phyloP scores from a whole-genome alignment of 2,888 invertebrate species.

The Agriopis marginaria region DNA sequence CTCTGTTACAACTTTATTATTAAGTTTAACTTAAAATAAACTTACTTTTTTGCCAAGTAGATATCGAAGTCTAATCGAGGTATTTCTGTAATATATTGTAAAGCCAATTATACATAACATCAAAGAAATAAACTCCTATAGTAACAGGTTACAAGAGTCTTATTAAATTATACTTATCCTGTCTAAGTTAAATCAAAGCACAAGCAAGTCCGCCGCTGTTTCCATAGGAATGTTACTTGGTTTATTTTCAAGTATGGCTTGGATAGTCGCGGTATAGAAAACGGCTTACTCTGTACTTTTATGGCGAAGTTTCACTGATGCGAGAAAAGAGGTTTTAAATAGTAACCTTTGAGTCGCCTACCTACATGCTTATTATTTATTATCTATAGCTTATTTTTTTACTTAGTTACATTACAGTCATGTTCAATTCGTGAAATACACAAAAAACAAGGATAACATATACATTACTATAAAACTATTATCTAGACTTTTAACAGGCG shows the following conservation, averaged over 20 bases:
- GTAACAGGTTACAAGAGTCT: not conserved
- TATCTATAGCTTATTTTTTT: no score
- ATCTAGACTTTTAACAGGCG: no score
- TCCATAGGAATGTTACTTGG: constrained; percentile 54
- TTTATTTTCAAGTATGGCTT: constrained; percentile 52
- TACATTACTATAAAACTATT: no score
- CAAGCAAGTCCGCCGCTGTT: constrained; percentile 40
- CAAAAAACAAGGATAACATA: no score
- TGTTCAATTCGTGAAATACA: no score
- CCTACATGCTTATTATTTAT: no score
- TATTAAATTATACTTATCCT: not conserved
- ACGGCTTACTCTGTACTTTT: constrained; percentile 36
- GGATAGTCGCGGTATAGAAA: constrained; percentile 47
- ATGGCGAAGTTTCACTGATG: constrained; percentile 48
- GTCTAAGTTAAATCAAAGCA: constrained; percentile 3
- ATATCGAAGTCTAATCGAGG: no score
- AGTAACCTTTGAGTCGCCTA: not conserved
- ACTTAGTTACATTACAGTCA: no score
- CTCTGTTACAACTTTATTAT: no score
- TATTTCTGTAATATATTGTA: no score
- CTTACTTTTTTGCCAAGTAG: not conserved
- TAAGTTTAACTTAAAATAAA: no score
- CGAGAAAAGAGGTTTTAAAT: constrained; percentile 36
- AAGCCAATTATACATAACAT: not conserved
- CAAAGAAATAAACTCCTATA: no score